Base-by-base conservation (phyloP, 2,797 vertebrate genomes). In the Microctenopoma stevenorrisi region DNA sequence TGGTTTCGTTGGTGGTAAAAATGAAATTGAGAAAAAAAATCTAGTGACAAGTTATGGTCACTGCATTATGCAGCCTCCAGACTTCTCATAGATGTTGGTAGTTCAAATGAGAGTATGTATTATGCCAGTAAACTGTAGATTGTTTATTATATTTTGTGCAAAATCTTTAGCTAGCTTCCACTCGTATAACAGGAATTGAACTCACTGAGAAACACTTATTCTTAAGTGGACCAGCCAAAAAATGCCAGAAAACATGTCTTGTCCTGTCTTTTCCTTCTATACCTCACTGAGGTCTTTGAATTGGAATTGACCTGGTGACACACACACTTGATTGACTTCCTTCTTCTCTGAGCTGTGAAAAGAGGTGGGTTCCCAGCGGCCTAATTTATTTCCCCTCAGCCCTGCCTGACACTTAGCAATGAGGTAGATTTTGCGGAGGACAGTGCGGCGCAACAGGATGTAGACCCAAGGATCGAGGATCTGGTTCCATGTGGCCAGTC, bases 381-480 rank as follows among this genome's bases (percentile, higher is more conserved):
- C 88, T 0, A 94, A 62, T 3, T 84, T 85, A 13, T 88, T 87
- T 15, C 88, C 89, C 72, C 89, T 93, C 16, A 92, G 26, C 8
- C 90, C 70, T 0, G 85, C 77, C 75, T 93, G 92, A 37, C 91
- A 90, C 64, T 94, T 94, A 13, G 91, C 82, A 15, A 96, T 88
- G 78, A 92, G 88, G 81, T 94, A 95, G 81, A 97, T 89, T 60
- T 95, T 96, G 58, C 92, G 92, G 42, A 97, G 92, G 64, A 97
- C 94, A 0, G 95, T 93, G 37, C 96, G 94, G 7, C 96, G 95
- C 53, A 97, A 93, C 73, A 97, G 91, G 73, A 97, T 97, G 84
- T 97, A 97, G 38, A 97, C 96, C 96, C 96, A 97, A 16, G 96
- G 96, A 82, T 97, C 96, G 26, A 97, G 89, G 72, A 97, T 97